A percentile compares a stretch with the other conserved stretches of the same genome.
Conservation (phyloP, 64 coral and sea anemone genomes). For the Pachyseris speciosa region DNA sequence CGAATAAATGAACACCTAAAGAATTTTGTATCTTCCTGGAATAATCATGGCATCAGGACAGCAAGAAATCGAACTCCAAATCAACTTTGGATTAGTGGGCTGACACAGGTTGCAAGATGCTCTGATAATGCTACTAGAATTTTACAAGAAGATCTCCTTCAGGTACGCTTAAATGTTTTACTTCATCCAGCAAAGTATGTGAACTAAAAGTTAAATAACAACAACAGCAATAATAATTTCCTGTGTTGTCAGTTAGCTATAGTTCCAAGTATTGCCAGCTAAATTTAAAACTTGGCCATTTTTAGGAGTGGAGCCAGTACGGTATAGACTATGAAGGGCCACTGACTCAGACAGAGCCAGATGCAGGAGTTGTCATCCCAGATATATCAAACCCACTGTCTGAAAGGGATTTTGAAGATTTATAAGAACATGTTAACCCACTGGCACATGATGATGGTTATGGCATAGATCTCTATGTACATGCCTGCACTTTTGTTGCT, state of each 20-base stretch:
- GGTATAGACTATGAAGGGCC: slow-evolving; percentile 42
- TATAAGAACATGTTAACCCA: slow-evolving; percentile 30
- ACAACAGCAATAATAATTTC: too few relatives aligned
- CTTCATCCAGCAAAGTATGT: too few relatives aligned
- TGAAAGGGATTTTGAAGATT: slow-evolving; percentile 27
- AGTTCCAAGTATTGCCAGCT: too few relatives aligned
- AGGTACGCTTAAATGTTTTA: too few relatives aligned
- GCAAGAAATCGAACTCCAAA: slow-evolving; percentile 4
- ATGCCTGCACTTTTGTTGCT: slow-evolving; percentile 41
- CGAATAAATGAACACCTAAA: too few relatives aligned
- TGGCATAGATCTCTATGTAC: slow-evolving; percentile 38
- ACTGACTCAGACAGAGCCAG: background rate
- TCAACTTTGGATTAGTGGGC: slow-evolving; percentile 3
- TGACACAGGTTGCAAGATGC: background rate
- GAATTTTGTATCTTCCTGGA: too few relatives aligned
- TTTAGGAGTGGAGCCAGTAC: slow-evolving; percentile 43
- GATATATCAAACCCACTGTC: slow-evolving; percentile 56
- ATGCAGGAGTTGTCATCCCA: background rate
- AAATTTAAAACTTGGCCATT: background rate
- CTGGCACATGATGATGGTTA: slow-evolving; percentile 26
- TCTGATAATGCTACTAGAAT: too few relatives aligned
- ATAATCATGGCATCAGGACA: background rate
- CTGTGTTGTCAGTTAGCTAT: too few relatives aligned
- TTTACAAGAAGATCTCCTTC: too few relatives aligned
- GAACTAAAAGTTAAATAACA: too few relatives aligned